Evolutionary conservation across 2,888 invertebrate species (phyloP).

Genomic region (Lepas anatifera): DNA sequence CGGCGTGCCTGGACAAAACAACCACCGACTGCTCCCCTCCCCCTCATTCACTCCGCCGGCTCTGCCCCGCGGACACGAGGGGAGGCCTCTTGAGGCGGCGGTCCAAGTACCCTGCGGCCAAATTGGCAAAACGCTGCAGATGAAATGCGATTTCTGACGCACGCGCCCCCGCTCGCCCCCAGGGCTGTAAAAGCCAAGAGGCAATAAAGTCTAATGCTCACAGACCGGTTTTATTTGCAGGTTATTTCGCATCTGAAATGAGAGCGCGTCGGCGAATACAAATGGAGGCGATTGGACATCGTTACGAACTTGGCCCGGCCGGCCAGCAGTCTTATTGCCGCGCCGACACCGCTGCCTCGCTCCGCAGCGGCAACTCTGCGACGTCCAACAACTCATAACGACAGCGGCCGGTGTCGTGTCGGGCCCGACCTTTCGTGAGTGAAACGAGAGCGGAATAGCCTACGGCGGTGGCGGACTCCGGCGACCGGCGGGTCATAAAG

Average conservation of each 20-base stretch:
- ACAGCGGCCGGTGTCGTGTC: not conserved
- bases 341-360: no score
- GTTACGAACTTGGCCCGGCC: not conserved
- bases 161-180: not conserved
- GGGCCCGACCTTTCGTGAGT: not conserved
- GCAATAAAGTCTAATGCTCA: slow-evolving; percentile 1
- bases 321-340: not conserved
- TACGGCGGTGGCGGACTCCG: not conserved
- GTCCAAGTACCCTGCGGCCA: not conserved
- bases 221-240: slow-evolving; percentile 8
- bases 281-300: no score
- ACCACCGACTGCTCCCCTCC: no score
- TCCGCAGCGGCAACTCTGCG: no score
- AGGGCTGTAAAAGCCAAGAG: slow-evolving; percentile 6
- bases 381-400: not conserved
- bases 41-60: no score
- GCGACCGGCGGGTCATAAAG: not conserved
- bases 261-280: slow-evolving; percentile 3
- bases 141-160: slow-evolving; percentile 1
- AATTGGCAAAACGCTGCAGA: slow-evolving; percentile 5
- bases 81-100: not conserved
- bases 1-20: not conserved
- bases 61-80: not conserved
- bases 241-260: slow-evolving; percentile 8
- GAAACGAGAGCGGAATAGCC: not conserved